phyloP scores from a whole-genome alignment of 2,113 vertebrate genomes.

The Centropristis striata region DNA sequence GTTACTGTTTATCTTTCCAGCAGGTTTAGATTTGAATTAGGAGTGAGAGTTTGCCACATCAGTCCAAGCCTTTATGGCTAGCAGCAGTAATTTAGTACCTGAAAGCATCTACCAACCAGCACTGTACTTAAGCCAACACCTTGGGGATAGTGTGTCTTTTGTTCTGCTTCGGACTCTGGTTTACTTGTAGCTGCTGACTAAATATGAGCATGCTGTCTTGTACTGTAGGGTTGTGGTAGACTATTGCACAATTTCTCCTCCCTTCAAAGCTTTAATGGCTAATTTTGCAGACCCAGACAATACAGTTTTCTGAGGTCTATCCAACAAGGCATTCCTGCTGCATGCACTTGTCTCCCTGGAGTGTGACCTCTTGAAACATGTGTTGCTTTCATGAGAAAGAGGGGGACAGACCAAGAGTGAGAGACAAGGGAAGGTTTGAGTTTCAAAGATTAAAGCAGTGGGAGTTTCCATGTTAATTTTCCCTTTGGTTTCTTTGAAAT shows the following conservation, averaged over 20 bases:
- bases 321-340: slow-evolving; percentile 50
- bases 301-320: slow-evolving; percentile 34
- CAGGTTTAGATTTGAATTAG: not conserved
- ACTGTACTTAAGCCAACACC: slow-evolving; percentile 25
- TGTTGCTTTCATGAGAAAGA: not conserved
- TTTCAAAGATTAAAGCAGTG: slow-evolving; percentile 9
- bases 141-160: slow-evolving; percentile 32
- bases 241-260: slow-evolving; percentile 36
- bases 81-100: slow-evolving; percentile 5
- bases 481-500: not conserved
- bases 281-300: slow-evolving; percentile 50
- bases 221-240: slow-evolving; percentile 5
- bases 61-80: not conserved
- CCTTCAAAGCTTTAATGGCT: slow-evolving; percentile 36
- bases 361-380: slow-evolving; percentile 41
- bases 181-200: slow-evolving; percentile 36
- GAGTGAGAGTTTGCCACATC: not conserved
- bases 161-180: slow-evolving; percentile 20
- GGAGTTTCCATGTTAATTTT: not conserved
- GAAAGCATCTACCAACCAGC: slow-evolving; percentile 3
- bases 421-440: not conserved
- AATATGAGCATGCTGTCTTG: slow-evolving; percentile 4
- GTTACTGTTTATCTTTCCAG: not conserved
- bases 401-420: not conserved
- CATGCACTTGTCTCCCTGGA: slow-evolving; percentile 50